A percentile compares a stretch with the other conserved stretches of the same genome.
Conservation (phyloP, 2,888 invertebrate genomes). For the Idaea biselata region DNA sequence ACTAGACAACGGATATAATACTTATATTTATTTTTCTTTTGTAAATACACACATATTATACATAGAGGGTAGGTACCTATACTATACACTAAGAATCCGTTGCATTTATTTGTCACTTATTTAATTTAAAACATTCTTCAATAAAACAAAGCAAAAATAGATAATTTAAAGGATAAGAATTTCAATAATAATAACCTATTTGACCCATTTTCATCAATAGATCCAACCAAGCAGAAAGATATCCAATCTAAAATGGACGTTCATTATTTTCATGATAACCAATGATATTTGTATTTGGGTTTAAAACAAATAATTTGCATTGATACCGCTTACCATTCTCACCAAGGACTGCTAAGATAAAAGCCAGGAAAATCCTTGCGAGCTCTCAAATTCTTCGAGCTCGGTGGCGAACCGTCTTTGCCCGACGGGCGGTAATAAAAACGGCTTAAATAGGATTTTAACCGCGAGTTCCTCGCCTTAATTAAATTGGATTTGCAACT, state of each 20-base stretch:
- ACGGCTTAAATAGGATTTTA: slow-evolving; percentile 80
- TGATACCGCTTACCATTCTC: slow-evolving; percentile 64
- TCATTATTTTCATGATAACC: not conserved
- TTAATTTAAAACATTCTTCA: not conserved
- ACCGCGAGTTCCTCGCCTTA: slow-evolving; percentile 79
- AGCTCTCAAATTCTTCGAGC: slow-evolving; percentile 75
- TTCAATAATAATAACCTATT: not conserved
- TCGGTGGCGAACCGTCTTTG: slow-evolving; percentile 74
- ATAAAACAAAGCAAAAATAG: not conserved
- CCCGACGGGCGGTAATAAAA: slow-evolving; percentile 79
- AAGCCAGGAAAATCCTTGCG: slow-evolving; percentile 69
- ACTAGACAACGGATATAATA: too few relatives aligned
- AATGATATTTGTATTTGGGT: slow-evolving; percentile 11
- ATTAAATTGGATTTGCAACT: slow-evolving; percentile 80
- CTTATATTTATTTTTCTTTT: too few relatives aligned
- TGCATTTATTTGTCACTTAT: too few relatives aligned
- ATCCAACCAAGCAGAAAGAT: slow-evolving; percentile 13
- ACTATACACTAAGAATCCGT: too few relatives aligned
- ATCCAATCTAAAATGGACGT: slow-evolving; percentile 13
- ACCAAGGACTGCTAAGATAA: slow-evolving; percentile 64
- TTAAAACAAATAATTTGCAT: slow-evolving; percentile 66
- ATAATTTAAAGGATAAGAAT: slow-evolving; percentile 12
- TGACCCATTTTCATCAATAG: not conserved
- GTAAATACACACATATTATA: too few relatives aligned
- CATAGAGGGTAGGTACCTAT: too few relatives aligned